phyloP scores from a whole-genome alignment of 2,888 invertebrate species.

The Punctoribates punctum region DNA sequence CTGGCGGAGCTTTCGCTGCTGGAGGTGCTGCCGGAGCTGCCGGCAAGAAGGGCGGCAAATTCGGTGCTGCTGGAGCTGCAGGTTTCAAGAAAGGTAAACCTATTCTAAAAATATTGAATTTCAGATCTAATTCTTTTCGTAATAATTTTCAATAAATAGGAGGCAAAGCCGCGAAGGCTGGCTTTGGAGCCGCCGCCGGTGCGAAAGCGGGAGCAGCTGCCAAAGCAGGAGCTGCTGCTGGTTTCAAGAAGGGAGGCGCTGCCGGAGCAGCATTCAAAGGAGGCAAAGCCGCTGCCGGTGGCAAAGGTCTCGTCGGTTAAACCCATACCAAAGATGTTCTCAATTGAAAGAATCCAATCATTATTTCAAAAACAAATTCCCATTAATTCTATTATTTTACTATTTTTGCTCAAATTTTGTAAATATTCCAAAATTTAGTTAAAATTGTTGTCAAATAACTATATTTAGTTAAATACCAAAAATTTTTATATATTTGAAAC shows the following conservation, averaged over 20 bases:
- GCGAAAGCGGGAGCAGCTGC: constrained; percentile 36
- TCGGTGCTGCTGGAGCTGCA: constrained; percentile 35
- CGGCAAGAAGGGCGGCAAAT: constrained; percentile 38
- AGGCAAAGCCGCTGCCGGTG: constrained; percentile 32
- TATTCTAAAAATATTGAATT: neutral
- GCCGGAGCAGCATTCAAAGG: constrained; percentile 39
- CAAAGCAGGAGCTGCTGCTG: constrained; percentile 34
- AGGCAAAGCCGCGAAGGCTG: constrained; percentile 39
- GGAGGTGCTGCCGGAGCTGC: constrained; percentile 40
- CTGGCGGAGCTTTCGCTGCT: constrained; percentile 43
- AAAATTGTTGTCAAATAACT: neutral
- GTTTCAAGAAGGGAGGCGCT: constrained; percentile 39
- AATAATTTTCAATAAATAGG: constrained; percentile 14
- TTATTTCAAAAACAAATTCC: neutral
- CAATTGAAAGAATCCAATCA: neutral
- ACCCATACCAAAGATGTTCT: neutral
- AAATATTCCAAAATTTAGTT: neutral
- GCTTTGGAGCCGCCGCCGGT: constrained; percentile 37
- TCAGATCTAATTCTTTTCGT: neutral
- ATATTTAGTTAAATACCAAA: neutral
- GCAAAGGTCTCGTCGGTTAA: constrained; percentile 35
- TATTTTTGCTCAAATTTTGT: neutral
- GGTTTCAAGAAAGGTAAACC: constrained; percentile 36
- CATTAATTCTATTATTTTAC: neutral
- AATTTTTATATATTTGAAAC: neutral